Evolutionary conservation across 2,797 vertebrate genomes (phyloP).

Genomic region (Xiphophorus birchmanni): DNA sequence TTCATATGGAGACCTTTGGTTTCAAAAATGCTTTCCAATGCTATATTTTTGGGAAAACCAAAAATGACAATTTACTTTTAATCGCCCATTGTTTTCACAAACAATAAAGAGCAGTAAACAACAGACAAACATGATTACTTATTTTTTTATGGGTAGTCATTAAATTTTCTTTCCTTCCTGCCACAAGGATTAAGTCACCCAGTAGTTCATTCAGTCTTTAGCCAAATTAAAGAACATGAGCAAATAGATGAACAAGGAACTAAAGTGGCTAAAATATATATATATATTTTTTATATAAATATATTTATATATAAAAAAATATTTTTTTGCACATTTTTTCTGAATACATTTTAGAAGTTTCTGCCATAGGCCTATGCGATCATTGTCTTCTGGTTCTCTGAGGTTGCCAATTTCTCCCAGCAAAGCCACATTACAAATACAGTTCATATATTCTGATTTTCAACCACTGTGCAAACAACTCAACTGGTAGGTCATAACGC

Average conservation of each 20-base stretch:
- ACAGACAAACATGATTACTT: too few relatives aligned
- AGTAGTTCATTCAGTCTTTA: not conserved
- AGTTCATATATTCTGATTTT: not conserved
- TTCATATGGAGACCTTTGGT: not conserved
- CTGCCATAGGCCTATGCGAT: not conserved
- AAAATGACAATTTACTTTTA: not conserved
- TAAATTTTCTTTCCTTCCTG: not conserved
- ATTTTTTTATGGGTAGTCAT: too few relatives aligned
- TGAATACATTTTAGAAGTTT: not conserved
- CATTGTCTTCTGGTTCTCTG: not conserved
- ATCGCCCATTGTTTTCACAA: not conserved
- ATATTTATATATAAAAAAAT: too few relatives aligned
- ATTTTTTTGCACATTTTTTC: not conserved
- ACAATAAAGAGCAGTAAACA: not conserved
- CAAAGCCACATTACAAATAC: not conserved
- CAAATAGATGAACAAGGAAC: not conserved
- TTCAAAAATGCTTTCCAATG: not conserved
- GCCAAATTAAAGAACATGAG: not conserved
- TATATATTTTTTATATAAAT: too few relatives aligned
- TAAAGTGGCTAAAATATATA: not conserved
- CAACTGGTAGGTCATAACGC: not conserved
- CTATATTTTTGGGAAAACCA: not conserved
- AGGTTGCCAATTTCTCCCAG: not conserved
- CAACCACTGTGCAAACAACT: not conserved
- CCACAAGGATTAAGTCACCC: not conserved